Conservation (phyloP, 2,888 invertebrate species). For the Myathropa florea region DNA sequence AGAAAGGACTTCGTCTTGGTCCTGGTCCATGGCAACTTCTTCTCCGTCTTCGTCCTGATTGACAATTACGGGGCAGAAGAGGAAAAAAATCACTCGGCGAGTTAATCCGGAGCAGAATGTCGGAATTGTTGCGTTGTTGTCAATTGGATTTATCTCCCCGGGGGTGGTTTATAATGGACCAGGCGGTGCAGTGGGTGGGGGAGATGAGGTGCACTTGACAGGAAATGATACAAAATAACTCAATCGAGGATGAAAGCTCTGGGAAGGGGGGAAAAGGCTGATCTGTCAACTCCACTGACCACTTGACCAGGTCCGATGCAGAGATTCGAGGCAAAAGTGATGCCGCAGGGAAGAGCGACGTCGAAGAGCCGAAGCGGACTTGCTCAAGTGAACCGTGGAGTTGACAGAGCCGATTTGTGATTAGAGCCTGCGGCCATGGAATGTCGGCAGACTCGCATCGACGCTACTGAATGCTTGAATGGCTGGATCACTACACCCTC, state of each 20-base stretch:
- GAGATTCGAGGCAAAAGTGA: too few relatives aligned
- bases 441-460: too few relatives aligned
- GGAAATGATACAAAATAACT: not conserved
- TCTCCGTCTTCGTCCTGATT: constrained; percentile 55
- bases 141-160: constrained; percentile 24
- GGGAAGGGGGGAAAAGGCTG: not conserved
- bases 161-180: not conserved
- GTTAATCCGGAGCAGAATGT: constrained; percentile 58
- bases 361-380: too few relatives aligned
- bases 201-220: not conserved
- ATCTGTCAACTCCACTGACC: not conserved
- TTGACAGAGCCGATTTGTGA: too few relatives aligned
- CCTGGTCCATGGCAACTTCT: constrained; percentile 4
- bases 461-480: too few relatives aligned
- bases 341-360: too few relatives aligned
- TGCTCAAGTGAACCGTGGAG: too few relatives aligned
- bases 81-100: constrained; percentile 28
- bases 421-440: too few relatives aligned
- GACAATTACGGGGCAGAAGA: constrained; percentile 47
- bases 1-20: constrained; percentile 27
- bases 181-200: not conserved
- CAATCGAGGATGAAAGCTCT: not conserved
- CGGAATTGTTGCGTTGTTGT: constrained; percentile 23
- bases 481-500: too few relatives aligned
- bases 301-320: not conserved